Evolutionary conservation across 2,888 invertebrate genomes (phyloP).

Genomic region (Hypomecis atomaria): DNA sequence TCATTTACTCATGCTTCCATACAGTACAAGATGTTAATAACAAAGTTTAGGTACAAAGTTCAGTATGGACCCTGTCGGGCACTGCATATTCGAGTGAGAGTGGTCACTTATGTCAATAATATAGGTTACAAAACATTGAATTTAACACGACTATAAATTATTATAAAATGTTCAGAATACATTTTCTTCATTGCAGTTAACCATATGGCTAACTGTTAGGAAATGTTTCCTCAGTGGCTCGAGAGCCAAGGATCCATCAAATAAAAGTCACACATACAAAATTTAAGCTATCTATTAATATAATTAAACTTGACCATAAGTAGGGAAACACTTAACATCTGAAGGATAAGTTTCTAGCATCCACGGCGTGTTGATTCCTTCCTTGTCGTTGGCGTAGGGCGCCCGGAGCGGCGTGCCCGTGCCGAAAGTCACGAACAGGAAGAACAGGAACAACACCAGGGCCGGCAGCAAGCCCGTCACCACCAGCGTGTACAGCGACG

Average conservation of each 20-base stretch:
- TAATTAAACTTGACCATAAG: slow-evolving; percentile 29
- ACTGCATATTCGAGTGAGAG: no score
- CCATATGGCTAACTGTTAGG: no score
- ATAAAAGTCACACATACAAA: background rate
- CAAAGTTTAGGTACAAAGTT: no score
- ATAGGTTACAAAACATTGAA: no score
- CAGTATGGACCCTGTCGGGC: no score
- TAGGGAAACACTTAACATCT: slow-evolving; percentile 22
- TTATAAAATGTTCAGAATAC: no score
- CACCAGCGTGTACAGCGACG: background rate
- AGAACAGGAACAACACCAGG: slow-evolving; percentile 37
- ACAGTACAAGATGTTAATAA: no score
- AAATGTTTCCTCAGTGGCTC: no score
- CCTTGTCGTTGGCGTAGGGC: slow-evolving; percentile 38
- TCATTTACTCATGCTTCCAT: no score
- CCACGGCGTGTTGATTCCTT: slow-evolving; percentile 3
- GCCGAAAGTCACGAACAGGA: slow-evolving; percentile 43
- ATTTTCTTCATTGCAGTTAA: no score
- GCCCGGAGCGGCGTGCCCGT: slow-evolving; percentile 35
- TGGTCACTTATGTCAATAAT: no score
- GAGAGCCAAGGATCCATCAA: background rate
- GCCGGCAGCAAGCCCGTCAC: slow-evolving; percentile 44
- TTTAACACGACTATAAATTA: no score
- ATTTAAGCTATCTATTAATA: slow-evolving; percentile 11
- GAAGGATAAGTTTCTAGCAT: slow-evolving; percentile 11